Conservation (phyloP, 2,797 vertebrate genomes). For the Echiichthys vipera region DNA sequence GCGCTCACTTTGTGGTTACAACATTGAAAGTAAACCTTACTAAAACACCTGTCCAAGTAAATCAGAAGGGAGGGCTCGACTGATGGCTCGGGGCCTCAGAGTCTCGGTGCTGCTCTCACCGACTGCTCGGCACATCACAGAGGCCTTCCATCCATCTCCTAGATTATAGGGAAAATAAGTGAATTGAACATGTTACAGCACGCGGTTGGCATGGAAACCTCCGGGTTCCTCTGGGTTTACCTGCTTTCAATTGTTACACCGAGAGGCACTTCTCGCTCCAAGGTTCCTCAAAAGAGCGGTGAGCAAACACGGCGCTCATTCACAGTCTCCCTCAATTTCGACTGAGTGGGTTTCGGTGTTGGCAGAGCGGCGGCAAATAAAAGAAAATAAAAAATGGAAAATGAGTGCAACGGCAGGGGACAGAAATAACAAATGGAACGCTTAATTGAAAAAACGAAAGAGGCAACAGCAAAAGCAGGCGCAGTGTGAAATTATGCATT, state of each 20-base stretch:
- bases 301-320: conserved; percentile 50
- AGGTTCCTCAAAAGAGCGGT: conserved; percentile 52
- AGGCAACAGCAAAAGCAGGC: conserved; percentile 1
- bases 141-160: conserved; percentile 60
- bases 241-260: conserved; percentile 66
- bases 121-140: conserved; percentile 41
- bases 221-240: conserved; percentile 68
- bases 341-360: conserved; percentile 22
- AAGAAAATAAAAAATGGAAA: neutral
- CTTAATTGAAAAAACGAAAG: conserved; percentile 27
- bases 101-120: conserved; percentile 36
- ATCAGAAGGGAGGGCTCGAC: conserved; percentile 16
- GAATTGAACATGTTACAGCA: conserved; percentile 64
- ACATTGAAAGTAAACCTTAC: conserved; percentile 18
- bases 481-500: conserved; percentile 24
- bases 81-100: conserved; percentile 27
- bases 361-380: conserved; percentile 22
- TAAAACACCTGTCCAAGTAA: conserved; percentile 21
- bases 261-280: conserved; percentile 51
- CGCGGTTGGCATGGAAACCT: conserved; percentile 84
- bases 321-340: conserved; percentile 22
- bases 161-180: conserved; percentile 70
- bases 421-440: conserved; percentile 31
- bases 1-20: neutral
- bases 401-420: neutral